These are phyloP conservation scores for Molossus molossus DNA, from an alignment of 2,797 vertebrate genomes.

Conservation along the genomic window DNA sequence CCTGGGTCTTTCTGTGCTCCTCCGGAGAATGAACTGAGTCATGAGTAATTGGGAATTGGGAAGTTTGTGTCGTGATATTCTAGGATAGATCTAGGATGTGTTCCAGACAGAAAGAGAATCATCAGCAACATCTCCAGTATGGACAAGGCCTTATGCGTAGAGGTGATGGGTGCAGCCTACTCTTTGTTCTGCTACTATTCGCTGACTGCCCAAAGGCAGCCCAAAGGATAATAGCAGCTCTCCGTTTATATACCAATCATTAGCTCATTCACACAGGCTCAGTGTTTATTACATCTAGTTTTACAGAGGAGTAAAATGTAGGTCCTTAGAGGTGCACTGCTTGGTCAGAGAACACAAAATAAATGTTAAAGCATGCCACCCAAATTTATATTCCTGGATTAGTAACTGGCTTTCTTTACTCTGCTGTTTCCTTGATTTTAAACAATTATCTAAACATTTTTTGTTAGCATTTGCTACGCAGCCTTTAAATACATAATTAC, in stretches of 20 bases:
- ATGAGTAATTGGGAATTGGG: neutral
- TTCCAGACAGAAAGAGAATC: slow-evolving; percentile 35
- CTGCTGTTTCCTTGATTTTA: slow-evolving; percentile 24
- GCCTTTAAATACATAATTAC: neutral
- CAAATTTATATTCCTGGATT: neutral
- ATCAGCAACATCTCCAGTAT: neutral
- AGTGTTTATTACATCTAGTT: neutral
- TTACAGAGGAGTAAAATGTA: neutral
- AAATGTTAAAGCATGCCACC: neutral
- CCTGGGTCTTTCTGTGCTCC: neutral
- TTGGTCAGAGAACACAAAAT: slow-evolving; percentile 15
- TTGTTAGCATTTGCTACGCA: neutral
- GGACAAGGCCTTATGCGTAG: neutral
- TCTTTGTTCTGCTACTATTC: neutral
- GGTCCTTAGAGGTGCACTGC: neutral
- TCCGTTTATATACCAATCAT: neutral
- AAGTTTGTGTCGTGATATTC: neutral
- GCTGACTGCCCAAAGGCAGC: neutral
- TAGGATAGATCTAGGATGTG: neutral
- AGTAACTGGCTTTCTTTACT: neutral
- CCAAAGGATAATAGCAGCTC: neutral
- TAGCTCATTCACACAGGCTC: neutral
- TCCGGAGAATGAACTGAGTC: neutral
- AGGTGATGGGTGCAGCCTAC: neutral
- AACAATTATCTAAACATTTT: neutral